phyloP scores from a whole-genome alignment of 2,888 invertebrate genomes.

The Actias luna region DNA sequence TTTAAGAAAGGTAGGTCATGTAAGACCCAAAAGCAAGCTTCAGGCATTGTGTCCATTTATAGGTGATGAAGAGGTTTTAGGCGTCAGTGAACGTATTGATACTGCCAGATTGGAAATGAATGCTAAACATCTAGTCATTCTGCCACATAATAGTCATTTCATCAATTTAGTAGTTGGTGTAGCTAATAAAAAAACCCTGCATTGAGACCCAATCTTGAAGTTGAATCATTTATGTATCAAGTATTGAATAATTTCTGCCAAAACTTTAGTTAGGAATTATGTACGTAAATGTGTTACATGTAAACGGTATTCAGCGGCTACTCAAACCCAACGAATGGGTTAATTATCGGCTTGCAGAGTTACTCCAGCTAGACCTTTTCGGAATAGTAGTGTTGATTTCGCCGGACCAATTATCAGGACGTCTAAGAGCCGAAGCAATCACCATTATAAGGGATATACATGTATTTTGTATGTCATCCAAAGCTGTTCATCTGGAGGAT shows the following conservation, averaged over 20 bases:
- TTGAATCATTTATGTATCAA: not conserved
- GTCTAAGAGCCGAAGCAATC: constrained; percentile 19
- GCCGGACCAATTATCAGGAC: not conserved
- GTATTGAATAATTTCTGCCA: constrained; percentile 7
- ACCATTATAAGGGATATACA: constrained; percentile 26
- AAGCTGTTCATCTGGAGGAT: constrained; percentile 36
- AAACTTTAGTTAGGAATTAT: not conserved
- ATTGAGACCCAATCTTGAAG: constrained; percentile 2
- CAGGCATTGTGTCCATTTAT: not conserved
- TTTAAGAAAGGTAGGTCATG: not conserved
- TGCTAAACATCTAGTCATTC: not conserved
- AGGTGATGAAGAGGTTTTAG: not conserved
- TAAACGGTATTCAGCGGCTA: not conserved
- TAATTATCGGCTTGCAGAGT: constrained; percentile 3
- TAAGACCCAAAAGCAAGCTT: not conserved
- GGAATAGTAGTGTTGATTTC: constrained; percentile 6
- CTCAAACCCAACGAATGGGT: constrained; percentile 6
- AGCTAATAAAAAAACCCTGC: not conserved
- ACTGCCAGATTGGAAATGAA: not conserved
- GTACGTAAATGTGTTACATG: constrained; percentile 13
- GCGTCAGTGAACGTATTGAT: not conserved
- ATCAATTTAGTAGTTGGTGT: not conserved
- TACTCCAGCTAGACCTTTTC: constrained; percentile 7
- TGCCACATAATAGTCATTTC: not conserved
- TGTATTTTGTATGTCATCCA: constrained; percentile 30